Evolutionary conservation across 2,113 vertebrate genomes (phyloP).

Genomic region (Lagopus leucura): DNA sequence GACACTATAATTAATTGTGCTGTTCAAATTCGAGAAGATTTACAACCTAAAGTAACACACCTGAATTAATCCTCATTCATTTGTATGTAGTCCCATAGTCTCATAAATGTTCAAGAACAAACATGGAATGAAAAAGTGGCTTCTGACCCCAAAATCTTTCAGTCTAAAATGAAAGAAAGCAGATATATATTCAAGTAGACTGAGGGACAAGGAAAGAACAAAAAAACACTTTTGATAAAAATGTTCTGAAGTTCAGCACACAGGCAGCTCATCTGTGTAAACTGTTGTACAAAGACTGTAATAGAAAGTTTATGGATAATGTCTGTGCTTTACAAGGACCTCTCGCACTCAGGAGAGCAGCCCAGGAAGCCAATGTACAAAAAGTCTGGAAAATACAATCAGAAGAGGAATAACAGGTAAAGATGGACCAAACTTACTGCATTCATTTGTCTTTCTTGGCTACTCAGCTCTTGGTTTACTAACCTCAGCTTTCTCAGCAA

Average conservation of each 20-base stretch:
- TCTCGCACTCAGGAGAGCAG: neutral
- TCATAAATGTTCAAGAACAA: neutral
- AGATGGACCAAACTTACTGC: neutral
- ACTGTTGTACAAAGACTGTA: neutral
- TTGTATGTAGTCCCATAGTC: neutral
- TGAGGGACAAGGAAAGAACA: neutral
- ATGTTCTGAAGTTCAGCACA: neutral
- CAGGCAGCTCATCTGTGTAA: neutral
- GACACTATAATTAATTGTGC: neutral
- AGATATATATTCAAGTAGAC: neutral
- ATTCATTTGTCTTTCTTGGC: neutral
- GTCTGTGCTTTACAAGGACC: neutral
- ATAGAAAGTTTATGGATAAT: neutral
- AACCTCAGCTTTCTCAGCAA: neutral
- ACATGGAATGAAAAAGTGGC: neutral
- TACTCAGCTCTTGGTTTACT: neutral
- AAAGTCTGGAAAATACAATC: neutral
- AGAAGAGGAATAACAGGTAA: neutral
- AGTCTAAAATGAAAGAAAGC: neutral
- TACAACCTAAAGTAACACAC: neutral
- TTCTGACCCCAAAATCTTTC: neutral
- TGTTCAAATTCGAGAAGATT: neutral
- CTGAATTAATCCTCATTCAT: neutral
- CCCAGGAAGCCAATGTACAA: neutral
- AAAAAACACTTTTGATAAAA: neutral